Percentiles rank a stretch among this genome's conserved stretches.
These are phyloP conservation scores for Galendromus occidentalis DNA, from an alignment of 1,140 invertebrate species.

Conservation along the genomic window DNA sequence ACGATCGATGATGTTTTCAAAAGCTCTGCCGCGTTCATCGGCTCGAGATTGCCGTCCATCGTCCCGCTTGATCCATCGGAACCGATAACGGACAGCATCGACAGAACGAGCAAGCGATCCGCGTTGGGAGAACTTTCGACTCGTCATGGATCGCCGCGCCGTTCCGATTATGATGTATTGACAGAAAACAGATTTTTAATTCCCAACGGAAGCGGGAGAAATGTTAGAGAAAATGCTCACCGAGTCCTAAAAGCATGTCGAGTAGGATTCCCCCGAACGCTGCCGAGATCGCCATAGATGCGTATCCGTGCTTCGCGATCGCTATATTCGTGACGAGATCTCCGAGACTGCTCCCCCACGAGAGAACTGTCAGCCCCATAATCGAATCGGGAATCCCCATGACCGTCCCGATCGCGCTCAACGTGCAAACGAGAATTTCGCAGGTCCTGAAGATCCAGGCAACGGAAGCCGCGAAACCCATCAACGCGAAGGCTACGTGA, in stretches of 20 bases:
- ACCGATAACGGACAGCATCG: no score
- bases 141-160: background rate
- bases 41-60: no score
- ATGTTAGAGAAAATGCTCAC: background rate
- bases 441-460: background rate
- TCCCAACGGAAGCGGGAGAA: background rate
- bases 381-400: constrained; percentile 7
- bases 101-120: no score
- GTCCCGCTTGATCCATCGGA: no score
- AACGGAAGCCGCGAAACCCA: background rate
- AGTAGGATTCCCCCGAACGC: constrained; percentile 15
- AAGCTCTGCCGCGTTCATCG: no score
- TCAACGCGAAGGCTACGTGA: background rate
- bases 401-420: background rate
- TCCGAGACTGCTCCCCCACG: constrained; percentile 16
- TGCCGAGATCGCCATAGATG: constrained; percentile 16
- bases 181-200: background rate
- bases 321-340: constrained; percentile 15
- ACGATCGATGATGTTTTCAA: no score
- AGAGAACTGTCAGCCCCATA: constrained; percentile 16
- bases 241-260: constrained; percentile 13
- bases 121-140: background rate
- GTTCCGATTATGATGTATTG: background rate
- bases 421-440: background rate
- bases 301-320: constrained; percentile 15